Base-by-base conservation (phyloP, 2,113 vertebrate genomes). In the Regulus satrapa region DNA sequence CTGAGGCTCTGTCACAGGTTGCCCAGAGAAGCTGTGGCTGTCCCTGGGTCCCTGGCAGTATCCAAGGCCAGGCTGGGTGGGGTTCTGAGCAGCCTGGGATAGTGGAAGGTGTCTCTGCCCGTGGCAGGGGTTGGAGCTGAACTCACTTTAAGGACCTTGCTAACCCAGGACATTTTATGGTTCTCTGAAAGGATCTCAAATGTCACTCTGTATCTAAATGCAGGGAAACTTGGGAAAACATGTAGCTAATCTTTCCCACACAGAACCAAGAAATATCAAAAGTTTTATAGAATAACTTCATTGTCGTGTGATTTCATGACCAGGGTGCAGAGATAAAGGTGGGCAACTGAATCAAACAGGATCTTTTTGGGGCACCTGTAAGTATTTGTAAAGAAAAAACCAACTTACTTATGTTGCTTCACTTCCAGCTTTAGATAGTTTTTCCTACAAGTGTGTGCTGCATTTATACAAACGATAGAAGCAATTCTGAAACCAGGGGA, bases 1-100 rank as follows among this genome's bases (percentile, higher is more conserved):
- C 0, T 0, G 28, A 59, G 45, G 54, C 34, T 25, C 54, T 82
- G 46, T 29, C 54, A 40, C 23, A 38, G 32, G 18, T 0, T 88
- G 4, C 18, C 18, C 68, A 66, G 59, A 51, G 59, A 1, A 66
- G 45, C 52, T 74, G 86, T 88, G 68, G 38, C 32, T 81, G 59
- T 3, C 10, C 32, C 59, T 56, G 38, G 24, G 58, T 24, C 18
- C 18, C 68, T 89, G 86, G 38, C 0, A 51, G 52, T 66, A 45
- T 25, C 5, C 43, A 8, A 36, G 36, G 36, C 58, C 43, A 73
- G 76, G 49, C 0, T 58, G 51, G 67, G 73, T 5, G 26, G 5
- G 36, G 28, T 18, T n/a, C 4, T 3, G 51, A 73, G 32, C 32
- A 51, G 19, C 0, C 32, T 66, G 45, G 43, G 26, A 2, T 6